Base-by-base conservation (phyloP, 2,888 invertebrate species). In the Spodoptera littoralis region DNA sequence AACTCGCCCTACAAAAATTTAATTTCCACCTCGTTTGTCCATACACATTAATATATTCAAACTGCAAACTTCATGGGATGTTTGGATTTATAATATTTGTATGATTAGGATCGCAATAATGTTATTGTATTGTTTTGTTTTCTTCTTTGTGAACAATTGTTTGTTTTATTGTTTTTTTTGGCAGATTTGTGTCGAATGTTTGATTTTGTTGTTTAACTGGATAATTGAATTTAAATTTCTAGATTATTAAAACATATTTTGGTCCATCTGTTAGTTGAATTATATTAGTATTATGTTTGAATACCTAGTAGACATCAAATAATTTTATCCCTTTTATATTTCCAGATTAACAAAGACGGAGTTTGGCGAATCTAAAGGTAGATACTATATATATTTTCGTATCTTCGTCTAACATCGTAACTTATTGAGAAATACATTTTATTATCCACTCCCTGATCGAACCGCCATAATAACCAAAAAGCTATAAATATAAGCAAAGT, bases 351-450 rank as follows among this genome's bases (percentile, higher is more conserved):
- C 45, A 43, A 58, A 60, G 72, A 48, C 68, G 63, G n/a, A 30
- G 54, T 51, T 68, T 60, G 73, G 54, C 18, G 73, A 58, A 44
- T 3, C 12, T 68, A 73, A 73, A 72, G 72, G 72, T 73, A 57
- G 43, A n/a, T 45, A 22, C 8, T 0, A 44, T 3, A 46, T 47
- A 27, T 43, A 27, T 30, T 45, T 42, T 11, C n/a, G 5, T 9
- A 9, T 8, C 6, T 11, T 58, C 1, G 8, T 51, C 5, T 30
- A 51, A 27, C 11, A 42, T 9, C 11, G 45, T 36, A 27, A 24
- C 6, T n/a, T 41, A 45, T 0, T 1, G 11, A n/a, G n/a, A 9
- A 41, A n/a, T 53, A 22, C 18, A 46, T n/a, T n/a, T 11, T 54
- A 54, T 54, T 41, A 70, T n/a, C 22, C 51, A 13, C 13, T 27